These are phyloP conservation scores for Acanthoscelides obtectus DNA, from an alignment of 2,888 invertebrate species.

Conservation along the genomic window DNA sequence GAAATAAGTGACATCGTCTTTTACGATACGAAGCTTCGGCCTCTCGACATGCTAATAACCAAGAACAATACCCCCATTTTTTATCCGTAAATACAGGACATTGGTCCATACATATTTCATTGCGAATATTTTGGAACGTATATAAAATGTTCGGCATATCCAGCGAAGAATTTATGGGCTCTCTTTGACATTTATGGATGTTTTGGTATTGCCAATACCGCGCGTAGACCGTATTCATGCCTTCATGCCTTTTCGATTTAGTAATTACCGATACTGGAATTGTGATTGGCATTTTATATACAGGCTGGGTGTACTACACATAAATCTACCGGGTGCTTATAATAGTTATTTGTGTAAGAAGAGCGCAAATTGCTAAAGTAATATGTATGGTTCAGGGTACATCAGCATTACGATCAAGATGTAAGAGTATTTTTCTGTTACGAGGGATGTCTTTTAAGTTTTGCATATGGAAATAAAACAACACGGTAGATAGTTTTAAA, in stretches of 20 bases:
- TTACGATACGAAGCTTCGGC: too few species aligned
- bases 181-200: not conserved
- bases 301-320: too few species aligned
- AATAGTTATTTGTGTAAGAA: too few species aligned
- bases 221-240: not conserved
- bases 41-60: not conserved
- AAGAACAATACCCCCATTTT: not conserved
- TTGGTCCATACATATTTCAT: not conserved
- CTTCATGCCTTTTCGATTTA: not conserved
- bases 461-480: too few species aligned
- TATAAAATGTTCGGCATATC: not conserved
- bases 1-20: too few species aligned
- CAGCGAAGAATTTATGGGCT: not conserved
- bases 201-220: not conserved
- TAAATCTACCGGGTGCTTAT: too few species aligned
- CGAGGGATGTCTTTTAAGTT: too few species aligned
- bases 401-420: too few species aligned
- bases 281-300: not conserved
- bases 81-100: not conserved
- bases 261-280: not conserved
- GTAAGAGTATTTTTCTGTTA: too few species aligned
- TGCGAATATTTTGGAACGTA: not conserved
- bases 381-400: too few species aligned
- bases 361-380: too few species aligned
- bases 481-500: too few species aligned